phyloP scores from a whole-genome alignment of 2,888 invertebrate genomes.

The Pseudococcus jackbeardsleyi region DNA sequence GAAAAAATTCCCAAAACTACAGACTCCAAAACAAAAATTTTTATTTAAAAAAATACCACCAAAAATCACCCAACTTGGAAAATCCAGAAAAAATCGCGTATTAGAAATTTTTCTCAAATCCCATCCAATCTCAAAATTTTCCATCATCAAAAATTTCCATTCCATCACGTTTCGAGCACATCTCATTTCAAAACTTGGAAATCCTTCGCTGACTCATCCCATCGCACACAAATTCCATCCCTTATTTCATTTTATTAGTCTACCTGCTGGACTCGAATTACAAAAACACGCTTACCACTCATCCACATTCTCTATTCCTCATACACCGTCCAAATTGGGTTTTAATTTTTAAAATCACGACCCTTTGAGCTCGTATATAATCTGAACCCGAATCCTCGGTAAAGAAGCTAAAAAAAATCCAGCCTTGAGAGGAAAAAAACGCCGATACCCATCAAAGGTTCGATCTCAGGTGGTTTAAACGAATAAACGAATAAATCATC shows the following conservation, averaged over 20 bases:
- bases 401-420: neutral
- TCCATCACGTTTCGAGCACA: too few relatives aligned
- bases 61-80: too few relatives aligned
- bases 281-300: neutral
- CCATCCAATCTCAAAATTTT: too few relatives aligned
- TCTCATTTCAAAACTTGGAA: too few relatives aligned
- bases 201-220: too few relatives aligned
- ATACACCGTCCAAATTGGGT: neutral
- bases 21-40: too few relatives aligned
- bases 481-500: constrained; percentile 22
- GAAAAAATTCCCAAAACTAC: too few relatives aligned
- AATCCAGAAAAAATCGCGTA: too few relatives aligned
- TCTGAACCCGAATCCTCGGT: neutral
- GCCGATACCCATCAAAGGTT: constrained; percentile 17
- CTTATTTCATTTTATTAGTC: neutral
- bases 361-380: neutral
- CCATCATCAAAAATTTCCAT: too few relatives aligned
- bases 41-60: too few relatives aligned
- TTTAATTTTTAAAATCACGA: constrained; percentile 12
- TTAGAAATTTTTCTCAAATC: too few relatives aligned
- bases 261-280: neutral
- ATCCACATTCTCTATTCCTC: neutral
- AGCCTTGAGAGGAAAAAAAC: neutral
- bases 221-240: neutral
- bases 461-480: constrained; percentile 22